A percentile compares a stretch with the other conserved stretches of the same genome.
Evolutionary conservation across 2,797 vertebrate genomes (phyloP).

Genomic region (Pseudomugil tenellus): DNA sequence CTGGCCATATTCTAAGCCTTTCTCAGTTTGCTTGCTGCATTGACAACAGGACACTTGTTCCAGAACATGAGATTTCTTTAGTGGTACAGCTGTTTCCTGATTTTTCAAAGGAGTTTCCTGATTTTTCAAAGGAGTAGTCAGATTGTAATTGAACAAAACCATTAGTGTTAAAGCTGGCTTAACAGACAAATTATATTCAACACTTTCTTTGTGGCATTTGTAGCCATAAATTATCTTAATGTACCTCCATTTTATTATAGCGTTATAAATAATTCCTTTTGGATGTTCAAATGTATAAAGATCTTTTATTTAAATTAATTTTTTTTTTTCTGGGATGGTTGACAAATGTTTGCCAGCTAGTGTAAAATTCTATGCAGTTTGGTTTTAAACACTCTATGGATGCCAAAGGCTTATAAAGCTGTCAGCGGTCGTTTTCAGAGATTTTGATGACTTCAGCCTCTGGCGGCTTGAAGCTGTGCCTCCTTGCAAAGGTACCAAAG

Average conservation of each 20-base stretch:
- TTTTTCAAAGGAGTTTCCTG: slow-evolving; percentile 20
- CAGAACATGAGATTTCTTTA: slow-evolving; percentile 12
- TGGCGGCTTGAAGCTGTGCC: slow-evolving; percentile 50
- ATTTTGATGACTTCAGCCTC: slow-evolving; percentile 49
- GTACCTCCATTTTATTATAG: slow-evolving; percentile 5
- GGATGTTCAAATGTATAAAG: background rate
- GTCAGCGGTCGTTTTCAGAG: slow-evolving; percentile 55
- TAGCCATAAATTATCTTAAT: background rate
- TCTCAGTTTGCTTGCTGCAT: background rate
- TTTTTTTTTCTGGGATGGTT: background rate
- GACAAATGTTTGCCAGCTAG: slow-evolving; percentile 35
- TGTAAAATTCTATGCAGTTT: slow-evolving; percentile 14
- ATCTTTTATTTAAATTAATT: background rate
- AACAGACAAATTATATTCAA: background rate
- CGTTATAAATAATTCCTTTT: slow-evolving; percentile 13
- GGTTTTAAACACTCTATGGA: slow-evolving; percentile 42
- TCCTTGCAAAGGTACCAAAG: slow-evolving; percentile 41
- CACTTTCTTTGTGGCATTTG: slow-evolving; percentile 8
- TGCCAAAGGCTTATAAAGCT: slow-evolving; percentile 53
- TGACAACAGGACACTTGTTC: slow-evolving; percentile 5
- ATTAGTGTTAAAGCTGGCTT: slow-evolving; percentile 2
- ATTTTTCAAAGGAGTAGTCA: slow-evolving; percentile 11
- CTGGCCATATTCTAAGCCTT: background rate
- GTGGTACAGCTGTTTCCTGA: slow-evolving; percentile 17
- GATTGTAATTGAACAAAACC: slow-evolving; percentile 1